Evolutionary conservation across 1,140 invertebrate species (phyloP).

Genomic region (Tetramorium parvispinum): DNA sequence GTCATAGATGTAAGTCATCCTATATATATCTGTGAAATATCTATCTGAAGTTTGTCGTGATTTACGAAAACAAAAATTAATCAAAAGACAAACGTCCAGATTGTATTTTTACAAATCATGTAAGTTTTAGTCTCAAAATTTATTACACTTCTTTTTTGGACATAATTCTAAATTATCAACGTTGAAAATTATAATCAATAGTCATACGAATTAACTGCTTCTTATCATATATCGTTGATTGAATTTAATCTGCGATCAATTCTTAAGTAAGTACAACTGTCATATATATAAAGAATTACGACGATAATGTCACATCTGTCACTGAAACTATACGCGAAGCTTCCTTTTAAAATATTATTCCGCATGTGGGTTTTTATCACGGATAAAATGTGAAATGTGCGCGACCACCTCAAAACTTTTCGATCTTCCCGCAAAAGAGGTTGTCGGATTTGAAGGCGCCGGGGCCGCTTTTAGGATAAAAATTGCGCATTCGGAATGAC

Average conservation of each 20-base stretch:
- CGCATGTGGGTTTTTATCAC: slow-evolving; percentile 4
- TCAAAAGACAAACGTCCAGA: slow-evolving; percentile 10
- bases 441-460: slow-evolving; percentile 8
- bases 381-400: slow-evolving; percentile 1
- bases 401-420: slow-evolving; percentile 20
- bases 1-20: neutral
- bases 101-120: neutral
- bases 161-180: slow-evolving; percentile 9
- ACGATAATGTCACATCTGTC: neutral
- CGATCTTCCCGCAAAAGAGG: slow-evolving; percentile 18
- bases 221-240: neutral
- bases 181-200: neutral
- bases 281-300: neutral
- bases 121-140: neutral
- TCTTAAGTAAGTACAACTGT: slow-evolving; percentile 26
- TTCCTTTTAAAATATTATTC: neutral
- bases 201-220: neutral
- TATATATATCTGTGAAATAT: neutral
- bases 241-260: neutral
- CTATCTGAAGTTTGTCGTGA: slow-evolving; percentile 5
- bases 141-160: neutral
- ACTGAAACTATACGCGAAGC: neutral
- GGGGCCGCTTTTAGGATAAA: slow-evolving; percentile 24
- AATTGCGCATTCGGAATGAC: slow-evolving; percentile 53
- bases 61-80: slow-evolving; percentile 32